Percentiles rank a stretch among this genome's conserved stretches.
Evolutionary conservation across 2,888 invertebrate genomes (phyloP).

Genomic region (Cyrtodaria siliqua): DNA sequence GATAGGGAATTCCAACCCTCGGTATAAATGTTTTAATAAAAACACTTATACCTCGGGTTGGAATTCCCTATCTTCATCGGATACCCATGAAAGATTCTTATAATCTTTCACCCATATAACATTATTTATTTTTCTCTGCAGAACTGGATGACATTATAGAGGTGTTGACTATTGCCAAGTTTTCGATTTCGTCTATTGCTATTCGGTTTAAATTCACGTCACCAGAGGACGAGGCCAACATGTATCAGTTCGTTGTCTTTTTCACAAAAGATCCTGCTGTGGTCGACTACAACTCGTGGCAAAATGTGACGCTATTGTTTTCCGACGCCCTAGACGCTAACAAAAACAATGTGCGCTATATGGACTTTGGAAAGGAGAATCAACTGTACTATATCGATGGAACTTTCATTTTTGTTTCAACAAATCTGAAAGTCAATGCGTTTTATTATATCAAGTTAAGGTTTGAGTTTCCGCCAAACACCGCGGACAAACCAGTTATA

Average conservation of each 20-base stretch:
- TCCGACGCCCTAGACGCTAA: slow-evolving; percentile 15
- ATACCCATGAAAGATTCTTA: too few species aligned
- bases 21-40: too few species aligned
- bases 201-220: slow-evolving; percentile 42
- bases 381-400: slow-evolving; percentile 30
- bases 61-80: too few species aligned
- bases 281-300: slow-evolving; percentile 12
- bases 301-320: slow-evolving; percentile 24
- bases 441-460: slow-evolving; percentile 25
- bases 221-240: slow-evolving; percentile 12
- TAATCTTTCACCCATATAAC: too few species aligned
- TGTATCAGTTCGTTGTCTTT: slow-evolving; percentile 16
- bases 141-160: slow-evolving; percentile 34
- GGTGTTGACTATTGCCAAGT: slow-evolving; percentile 23
- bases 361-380: slow-evolving; percentile 33
- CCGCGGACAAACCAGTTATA: neutral
- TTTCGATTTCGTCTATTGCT: slow-evolving; percentile 8
- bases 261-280: slow-evolving; percentile 6
- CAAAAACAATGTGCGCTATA: slow-evolving; percentile 21
- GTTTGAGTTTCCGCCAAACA: slow-evolving; percentile 18
- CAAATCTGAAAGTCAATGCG: slow-evolving; percentile 13
- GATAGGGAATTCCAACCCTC: too few species aligned
- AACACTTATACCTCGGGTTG: too few species aligned
- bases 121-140: slow-evolving; percentile 35
- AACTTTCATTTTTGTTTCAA: slow-evolving; percentile 28